A percentile compares a stretch with the other conserved stretches of the same genome.
These are phyloP conservation scores for Polyommatus iphigenia DNA, from an alignment of 2,888 invertebrate genomes.

Conservation along the genomic window DNA sequence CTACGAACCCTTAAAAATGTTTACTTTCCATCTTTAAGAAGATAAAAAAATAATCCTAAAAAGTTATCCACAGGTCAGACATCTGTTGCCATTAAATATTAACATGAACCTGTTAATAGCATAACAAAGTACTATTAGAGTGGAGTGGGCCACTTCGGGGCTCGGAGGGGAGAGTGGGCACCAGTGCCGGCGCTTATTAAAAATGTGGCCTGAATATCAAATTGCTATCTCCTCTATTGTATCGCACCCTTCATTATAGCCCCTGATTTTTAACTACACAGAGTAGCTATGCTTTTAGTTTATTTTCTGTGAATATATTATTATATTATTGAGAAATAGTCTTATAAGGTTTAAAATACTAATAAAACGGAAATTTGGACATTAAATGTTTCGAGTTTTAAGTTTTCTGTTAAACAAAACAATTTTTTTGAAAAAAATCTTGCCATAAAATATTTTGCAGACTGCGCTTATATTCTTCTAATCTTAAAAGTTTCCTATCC, in stretches of 20 bases:
- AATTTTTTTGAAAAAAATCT: too few relatives aligned
- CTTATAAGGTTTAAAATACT: too few relatives aligned
- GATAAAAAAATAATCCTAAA: not conserved
- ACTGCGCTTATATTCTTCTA: too few relatives aligned
- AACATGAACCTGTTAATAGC: conserved; percentile 57
- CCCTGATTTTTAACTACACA: conserved; percentile 53
- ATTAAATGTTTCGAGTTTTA: too few relatives aligned
- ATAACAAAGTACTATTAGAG: conserved; percentile 60
- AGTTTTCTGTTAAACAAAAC: too few relatives aligned
- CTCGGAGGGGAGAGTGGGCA: not conserved
- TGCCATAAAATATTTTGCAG: too few relatives aligned
- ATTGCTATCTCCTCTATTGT: conserved; percentile 77
- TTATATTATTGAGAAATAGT: not conserved
- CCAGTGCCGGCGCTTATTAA: conserved; percentile 67
- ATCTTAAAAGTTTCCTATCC: too few relatives aligned
- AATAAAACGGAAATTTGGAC: too few relatives aligned
- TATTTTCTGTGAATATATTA: not conserved
- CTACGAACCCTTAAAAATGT: too few relatives aligned
- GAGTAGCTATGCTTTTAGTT: conserved; percentile 44
- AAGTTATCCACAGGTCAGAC: not conserved
- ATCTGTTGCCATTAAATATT: conserved; percentile 36
- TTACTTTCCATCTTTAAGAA: not conserved
- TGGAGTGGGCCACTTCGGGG: conserved; percentile 58
- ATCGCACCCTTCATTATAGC: conserved; percentile 60
- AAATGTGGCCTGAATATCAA: conserved; percentile 81